Evolutionary conservation across 1,140 invertebrate genomes (phyloP).

Genomic region (Neuroterus valhalla): DNA sequence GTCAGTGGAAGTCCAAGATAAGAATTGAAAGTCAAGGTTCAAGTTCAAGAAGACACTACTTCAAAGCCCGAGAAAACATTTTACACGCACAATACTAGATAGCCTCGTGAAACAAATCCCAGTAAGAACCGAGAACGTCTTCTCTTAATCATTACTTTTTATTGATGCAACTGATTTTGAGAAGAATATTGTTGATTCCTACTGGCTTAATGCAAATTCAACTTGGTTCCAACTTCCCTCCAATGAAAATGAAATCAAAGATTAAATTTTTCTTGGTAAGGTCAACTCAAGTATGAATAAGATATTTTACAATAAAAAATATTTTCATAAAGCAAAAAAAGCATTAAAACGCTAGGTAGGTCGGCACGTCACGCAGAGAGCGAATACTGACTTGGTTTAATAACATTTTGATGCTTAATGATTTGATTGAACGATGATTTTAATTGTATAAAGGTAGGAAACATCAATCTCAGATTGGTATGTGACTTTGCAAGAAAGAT

Average conservation of each 20-base stretch:
- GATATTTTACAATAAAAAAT: conserved; percentile 45
- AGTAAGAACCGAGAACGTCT: conserved; percentile 33
- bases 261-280: conserved; percentile 30
- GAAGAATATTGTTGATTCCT: background rate
- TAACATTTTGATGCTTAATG: background rate
- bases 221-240: too few species aligned
- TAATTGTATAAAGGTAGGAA: conserved; percentile 36
- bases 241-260: conserved; percentile 34
- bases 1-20: conserved; percentile 45
- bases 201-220: background rate
- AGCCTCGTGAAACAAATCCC: conserved; percentile 34
- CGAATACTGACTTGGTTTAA: background rate
- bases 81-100: conserved; percentile 9
- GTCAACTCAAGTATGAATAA: conserved; percentile 26
- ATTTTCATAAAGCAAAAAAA: conserved; percentile 51
- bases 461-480: conserved; percentile 46
- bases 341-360: conserved; percentile 66
- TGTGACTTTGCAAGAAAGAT: conserved; percentile 33
- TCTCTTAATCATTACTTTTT: too few species aligned
- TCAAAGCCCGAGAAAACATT: background rate
- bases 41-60: background rate
- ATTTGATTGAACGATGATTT: background rate
- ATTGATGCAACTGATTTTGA: too few species aligned
- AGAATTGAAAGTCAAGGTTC: conserved; percentile 17
- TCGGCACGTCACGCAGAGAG: conserved; percentile 66